phyloP scores from a whole-genome alignment of 1,140 invertebrate species.

The Prorops nasuta region DNA sequence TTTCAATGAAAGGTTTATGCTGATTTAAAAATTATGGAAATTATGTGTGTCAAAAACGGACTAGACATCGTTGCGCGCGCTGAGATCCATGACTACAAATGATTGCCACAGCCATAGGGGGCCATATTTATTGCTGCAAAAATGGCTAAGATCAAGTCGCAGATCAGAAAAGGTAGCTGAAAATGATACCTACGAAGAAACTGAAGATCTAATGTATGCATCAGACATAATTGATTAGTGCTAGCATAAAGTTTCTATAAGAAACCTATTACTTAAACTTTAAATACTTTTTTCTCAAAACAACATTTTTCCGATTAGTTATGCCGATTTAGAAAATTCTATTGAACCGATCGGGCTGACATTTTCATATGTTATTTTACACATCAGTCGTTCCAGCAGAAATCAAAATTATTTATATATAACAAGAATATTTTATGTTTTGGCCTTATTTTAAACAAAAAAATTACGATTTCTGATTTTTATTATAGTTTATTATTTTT shows the following conservation, averaged over 20 bases:
- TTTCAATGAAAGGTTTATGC: conserved; percentile 19
- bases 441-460: not conserved
- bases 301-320: not conserved
- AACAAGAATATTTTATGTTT: not conserved
- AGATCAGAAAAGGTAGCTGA: not conserved
- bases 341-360: no score
- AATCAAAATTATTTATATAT: not conserved
- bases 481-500: no score
- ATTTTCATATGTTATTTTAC: not conserved
- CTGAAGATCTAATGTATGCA: not conserved
- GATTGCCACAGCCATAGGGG: no score
- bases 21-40: conserved; percentile 18
- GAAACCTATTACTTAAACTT: not conserved
- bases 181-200: not conserved
- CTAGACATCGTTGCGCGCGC: no score
- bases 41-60: conserved; percentile 13
- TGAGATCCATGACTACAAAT: no score
- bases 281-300: no score
- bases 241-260: not conserved
- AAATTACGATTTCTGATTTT: not conserved
- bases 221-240: not conserved
- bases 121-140: no score
- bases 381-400: not conserved
- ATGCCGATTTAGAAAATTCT: no score
- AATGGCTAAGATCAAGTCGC: not conserved